Conservation (phyloP, 2,888 invertebrate genomes). For the Thymelicus lineola region DNA sequence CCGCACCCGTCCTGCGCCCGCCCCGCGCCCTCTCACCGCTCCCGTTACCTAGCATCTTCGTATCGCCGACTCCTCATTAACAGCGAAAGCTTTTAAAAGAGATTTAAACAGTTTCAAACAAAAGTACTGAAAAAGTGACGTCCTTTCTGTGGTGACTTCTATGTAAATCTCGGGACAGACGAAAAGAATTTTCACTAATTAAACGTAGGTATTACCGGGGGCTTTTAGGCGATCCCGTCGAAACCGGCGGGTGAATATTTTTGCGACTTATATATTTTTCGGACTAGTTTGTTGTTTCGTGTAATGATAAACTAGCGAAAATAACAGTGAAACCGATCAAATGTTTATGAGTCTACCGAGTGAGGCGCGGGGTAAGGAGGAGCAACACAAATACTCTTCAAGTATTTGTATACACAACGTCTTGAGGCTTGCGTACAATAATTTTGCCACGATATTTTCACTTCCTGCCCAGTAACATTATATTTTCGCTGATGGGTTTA, state of each 20-base stretch:
- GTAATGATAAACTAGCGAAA: slow-evolving; percentile 53
- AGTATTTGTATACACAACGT: slow-evolving; percentile 72
- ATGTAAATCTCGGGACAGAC: slow-evolving; percentile 73
- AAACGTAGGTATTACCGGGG: slow-evolving; percentile 65
- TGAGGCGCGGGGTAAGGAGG: slow-evolving; percentile 53
- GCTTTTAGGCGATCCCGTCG: slow-evolving; percentile 60
- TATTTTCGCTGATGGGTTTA: slow-evolving; percentile 51
- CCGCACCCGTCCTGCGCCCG: slow-evolving; percentile 49
- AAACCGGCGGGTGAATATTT: slow-evolving; percentile 67
- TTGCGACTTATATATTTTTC: slow-evolving; percentile 61
- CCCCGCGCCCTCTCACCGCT: slow-evolving; percentile 42
- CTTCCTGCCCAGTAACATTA: slow-evolving; percentile 47
- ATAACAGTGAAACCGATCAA: slow-evolving; percentile 45
- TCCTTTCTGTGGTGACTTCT: slow-evolving; percentile 78
- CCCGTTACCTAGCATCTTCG: slow-evolving; percentile 53
- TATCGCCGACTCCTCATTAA: slow-evolving; percentile 75
- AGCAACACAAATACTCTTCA: slow-evolving; percentile 76
- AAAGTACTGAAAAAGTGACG: slow-evolving; percentile 74
- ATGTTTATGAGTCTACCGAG: slow-evolving; percentile 49
- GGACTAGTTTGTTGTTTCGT: slow-evolving; percentile 56
- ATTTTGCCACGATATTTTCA: slow-evolving; percentile 71
- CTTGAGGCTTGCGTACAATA: slow-evolving; percentile 66
- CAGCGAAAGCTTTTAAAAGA: slow-evolving; percentile 76
- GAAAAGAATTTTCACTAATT: slow-evolving; percentile 74
- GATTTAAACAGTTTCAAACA: slow-evolving; percentile 78